A percentile compares a stretch with the other conserved stretches of the same genome.
Conservation (phyloP, 2,888 invertebrate species). For the Andrena fulva region DNA sequence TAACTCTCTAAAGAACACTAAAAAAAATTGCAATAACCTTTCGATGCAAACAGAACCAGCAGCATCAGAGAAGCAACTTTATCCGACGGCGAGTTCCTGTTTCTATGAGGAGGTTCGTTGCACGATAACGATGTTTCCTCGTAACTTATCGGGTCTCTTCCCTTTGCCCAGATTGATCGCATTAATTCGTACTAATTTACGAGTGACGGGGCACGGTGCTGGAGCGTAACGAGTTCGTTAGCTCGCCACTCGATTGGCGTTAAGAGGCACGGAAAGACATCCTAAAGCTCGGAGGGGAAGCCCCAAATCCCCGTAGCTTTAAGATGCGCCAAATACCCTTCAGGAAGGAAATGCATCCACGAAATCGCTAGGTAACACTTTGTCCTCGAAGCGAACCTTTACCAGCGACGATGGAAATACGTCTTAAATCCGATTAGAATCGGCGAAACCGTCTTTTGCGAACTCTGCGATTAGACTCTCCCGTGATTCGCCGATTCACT, state of each 20-base stretch:
- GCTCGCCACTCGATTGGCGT: background rate
- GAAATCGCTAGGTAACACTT: background rate
- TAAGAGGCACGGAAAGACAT: background rate
- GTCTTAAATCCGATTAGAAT: constrained; percentile 8
- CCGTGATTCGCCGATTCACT: background rate
- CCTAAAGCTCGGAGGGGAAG: background rate
- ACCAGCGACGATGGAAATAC: background rate
- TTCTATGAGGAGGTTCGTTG: background rate
- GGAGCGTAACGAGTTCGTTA: constrained; percentile 47
- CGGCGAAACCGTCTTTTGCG: background rate
- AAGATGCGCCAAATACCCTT: constrained; percentile 26
- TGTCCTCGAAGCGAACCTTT: background rate
- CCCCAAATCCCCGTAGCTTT: constrained; percentile 35
- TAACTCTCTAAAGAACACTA: background rate
- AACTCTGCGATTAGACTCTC: background rate
- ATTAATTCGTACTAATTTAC: constrained; percentile 31
- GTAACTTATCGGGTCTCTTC: constrained; percentile 11
- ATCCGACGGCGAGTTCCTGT: too few relatives aligned
- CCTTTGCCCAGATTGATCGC: background rate
- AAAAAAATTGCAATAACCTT: background rate
- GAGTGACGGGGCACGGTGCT: constrained; percentile 12
- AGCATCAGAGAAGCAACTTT: too few relatives aligned
- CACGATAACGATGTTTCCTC: background rate
- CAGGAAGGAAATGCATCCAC: background rate
- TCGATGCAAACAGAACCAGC: background rate